phyloP scores from a whole-genome alignment of 2,113 vertebrate genomes.

The Apteryx mantelli region DNA sequence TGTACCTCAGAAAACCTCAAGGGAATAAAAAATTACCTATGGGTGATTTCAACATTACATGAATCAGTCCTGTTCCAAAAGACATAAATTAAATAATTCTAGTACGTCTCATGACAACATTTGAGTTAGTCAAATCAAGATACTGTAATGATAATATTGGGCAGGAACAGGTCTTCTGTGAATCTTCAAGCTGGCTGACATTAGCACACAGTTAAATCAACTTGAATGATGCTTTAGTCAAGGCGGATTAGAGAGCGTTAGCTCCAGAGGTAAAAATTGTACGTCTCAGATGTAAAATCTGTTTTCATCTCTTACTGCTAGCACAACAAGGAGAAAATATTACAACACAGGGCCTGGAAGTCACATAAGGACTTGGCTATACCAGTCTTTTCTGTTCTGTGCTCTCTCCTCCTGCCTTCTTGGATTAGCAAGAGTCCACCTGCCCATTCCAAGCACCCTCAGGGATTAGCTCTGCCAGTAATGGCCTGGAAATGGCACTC shows the following conservation, averaged over 20 bases:
- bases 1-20: background rate
- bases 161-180: background rate
- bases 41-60: background rate
- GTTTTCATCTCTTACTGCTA: background rate
- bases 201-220: background rate
- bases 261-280: background rate
- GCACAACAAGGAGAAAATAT: too few relatives aligned
- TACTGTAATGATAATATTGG: background rate
- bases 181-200: background rate
- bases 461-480: background rate
- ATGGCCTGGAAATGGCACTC: rapidly evolving
- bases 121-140: background rate
- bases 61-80: background rate
- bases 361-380: background rate
- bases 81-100: background rate
- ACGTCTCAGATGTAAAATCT: background rate
- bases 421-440: background rate
- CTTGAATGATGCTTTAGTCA: background rate
- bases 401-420: background rate
- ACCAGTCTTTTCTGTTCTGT: background rate
- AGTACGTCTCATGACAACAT: background rate
- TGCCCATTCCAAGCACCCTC: background rate
- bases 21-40: background rate
- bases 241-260: background rate
- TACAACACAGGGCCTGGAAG: background rate